These are phyloP conservation scores for Nebria brevicollis DNA, from an alignment of 2,888 invertebrate species.

Conservation along the genomic window DNA sequence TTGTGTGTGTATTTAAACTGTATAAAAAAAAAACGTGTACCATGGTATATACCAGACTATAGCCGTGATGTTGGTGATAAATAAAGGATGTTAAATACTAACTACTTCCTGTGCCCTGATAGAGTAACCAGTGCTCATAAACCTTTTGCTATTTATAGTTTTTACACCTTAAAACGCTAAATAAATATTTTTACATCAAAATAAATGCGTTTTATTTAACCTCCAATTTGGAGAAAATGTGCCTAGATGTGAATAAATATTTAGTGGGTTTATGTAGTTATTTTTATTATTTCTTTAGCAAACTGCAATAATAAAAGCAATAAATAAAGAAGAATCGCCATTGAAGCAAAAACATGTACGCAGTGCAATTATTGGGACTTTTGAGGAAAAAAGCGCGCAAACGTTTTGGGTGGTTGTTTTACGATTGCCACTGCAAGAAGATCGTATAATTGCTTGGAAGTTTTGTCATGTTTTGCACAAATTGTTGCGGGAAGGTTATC, in stretches of 20 bases:
- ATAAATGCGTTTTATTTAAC: no score
- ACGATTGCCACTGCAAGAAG: conserved; percentile 85
- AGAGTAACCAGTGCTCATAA: conserved; percentile 29
- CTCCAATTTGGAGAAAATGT: no score
- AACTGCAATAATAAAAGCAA: conserved; percentile 91
- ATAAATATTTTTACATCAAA: no score
- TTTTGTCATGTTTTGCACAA: conserved; percentile 98
- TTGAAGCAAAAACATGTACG: conserved; percentile 99
- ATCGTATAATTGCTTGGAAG: conserved; percentile 98
- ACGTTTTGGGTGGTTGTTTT: conserved; percentile 84
- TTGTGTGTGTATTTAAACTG: background rate
- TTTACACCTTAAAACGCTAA: no score
- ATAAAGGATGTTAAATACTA: conserved; percentile 35
- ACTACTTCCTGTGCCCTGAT: conserved; percentile 42
- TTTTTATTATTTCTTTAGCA: conserved; percentile 68
- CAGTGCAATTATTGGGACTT: conserved; percentile 93
- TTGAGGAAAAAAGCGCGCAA: conserved; percentile 89
- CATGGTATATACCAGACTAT: conserved; percentile 8
- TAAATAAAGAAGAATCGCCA: conserved; percentile 90
- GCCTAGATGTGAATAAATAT: no score
- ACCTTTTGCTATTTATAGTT: conserved; percentile 12
- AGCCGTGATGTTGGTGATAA: conserved; percentile 29
- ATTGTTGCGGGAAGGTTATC: conserved; percentile 93
- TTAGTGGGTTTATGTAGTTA: background rate
- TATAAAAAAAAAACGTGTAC: conserved; percentile 7